A percentile compares a stretch with the other conserved stretches of the same genome.
phyloP scores from a whole-genome alignment of 2,113 vertebrate genomes.

The Odocoileus hemionus region DNA sequence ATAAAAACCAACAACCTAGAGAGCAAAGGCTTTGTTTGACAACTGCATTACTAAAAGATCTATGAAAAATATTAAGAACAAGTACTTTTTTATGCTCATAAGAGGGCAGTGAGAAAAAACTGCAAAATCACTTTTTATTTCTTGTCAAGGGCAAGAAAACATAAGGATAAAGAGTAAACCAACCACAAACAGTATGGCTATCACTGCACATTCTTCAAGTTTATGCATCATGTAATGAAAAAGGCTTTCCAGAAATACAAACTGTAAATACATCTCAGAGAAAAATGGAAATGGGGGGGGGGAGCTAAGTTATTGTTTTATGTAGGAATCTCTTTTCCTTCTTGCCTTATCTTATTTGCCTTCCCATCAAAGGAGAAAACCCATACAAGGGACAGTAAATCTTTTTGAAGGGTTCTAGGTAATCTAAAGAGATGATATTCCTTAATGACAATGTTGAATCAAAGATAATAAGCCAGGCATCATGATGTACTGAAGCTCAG shows the following conservation, averaged over 20 bases:
- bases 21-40: constrained; percentile 33
- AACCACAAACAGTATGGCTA: background rate
- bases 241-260: constrained; percentile 41
- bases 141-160: constrained; percentile 50
- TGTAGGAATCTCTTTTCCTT: background rate
- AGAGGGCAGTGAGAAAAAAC: constrained; percentile 30
- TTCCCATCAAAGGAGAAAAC: constrained; percentile 3
- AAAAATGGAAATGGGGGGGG: constrained; percentile 19
- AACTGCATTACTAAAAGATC: constrained; percentile 44
- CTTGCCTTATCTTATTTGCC: background rate
- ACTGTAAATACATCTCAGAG: constrained; percentile 42
- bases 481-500: background rate
- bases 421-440: background rate
- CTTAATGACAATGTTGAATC: background rate
- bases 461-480: background rate
- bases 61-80: constrained; percentile 56
- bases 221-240: constrained; percentile 59
- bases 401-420: background rate
- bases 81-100: constrained; percentile 46
- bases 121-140: constrained; percentile 56
- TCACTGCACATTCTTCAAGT: constrained; percentile 26
- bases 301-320: background rate
- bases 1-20: constrained; percentile 46
- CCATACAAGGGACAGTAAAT: background rate
- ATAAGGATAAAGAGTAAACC: constrained; percentile 33